These are phyloP conservation scores for Cecidostiba fungosa DNA, from an alignment of 2,888 invertebrate genomes.

Conservation along the genomic window DNA sequence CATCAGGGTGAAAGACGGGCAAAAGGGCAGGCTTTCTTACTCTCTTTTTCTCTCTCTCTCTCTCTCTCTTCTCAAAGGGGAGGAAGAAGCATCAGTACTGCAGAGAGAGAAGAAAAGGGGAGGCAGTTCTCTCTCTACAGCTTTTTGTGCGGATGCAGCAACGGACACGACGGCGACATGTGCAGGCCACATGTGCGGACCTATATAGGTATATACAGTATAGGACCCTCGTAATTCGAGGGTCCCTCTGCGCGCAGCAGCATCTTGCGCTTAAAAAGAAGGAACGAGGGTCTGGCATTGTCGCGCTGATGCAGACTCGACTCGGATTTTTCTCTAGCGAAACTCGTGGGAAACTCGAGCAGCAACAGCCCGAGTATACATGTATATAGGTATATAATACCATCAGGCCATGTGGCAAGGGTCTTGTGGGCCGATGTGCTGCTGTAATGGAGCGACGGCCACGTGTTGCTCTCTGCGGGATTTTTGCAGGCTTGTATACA, in stretches of 20 bases:
- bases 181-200: constrained; percentile 64
- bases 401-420: background rate
- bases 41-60: background rate
- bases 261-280: background rate
- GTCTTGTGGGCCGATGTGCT: background rate
- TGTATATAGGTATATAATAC: background rate
- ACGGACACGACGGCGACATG: constrained; percentile 62
- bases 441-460: background rate
- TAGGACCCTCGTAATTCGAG: constrained; percentile 12
- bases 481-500: background rate
- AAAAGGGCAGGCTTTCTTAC: background rate
- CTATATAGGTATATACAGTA: background rate
- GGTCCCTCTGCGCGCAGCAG: constrained; percentile 13
- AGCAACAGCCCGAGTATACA: background rate
- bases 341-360: constrained; percentile 35
- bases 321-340: constrained; percentile 41
- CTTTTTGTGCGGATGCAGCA: constrained; percentile 32
- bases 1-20: background rate
- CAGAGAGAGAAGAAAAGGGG: background rate
- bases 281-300: constrained; percentile 21
- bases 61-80: background rate
- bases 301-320: constrained; percentile 16
- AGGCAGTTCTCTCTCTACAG: background rate
- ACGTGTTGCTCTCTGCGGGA: background rate
- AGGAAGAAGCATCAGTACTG: background rate